Percentiles rank a stretch among this genome's conserved stretches.
Evolutionary conservation across 2,113 vertebrate genomes (phyloP).

Genomic region (Polypterus bichir): DNA sequence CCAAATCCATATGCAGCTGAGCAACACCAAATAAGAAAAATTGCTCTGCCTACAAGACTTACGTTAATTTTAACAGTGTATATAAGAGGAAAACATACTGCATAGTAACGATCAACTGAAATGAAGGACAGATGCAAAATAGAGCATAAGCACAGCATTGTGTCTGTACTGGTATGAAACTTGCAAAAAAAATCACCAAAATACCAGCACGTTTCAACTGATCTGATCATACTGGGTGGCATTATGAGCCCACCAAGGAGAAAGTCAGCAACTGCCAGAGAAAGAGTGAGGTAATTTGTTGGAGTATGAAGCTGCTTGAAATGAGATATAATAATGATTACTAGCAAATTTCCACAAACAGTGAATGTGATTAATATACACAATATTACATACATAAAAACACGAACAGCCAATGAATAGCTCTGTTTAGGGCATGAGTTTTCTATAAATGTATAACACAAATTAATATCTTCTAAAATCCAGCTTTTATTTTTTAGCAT

Average conservation of each 20-base stretch:
- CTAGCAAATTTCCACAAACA: neutral
- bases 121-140: slow-evolving; percentile 11
- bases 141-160: slow-evolving; percentile 5
- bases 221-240: slow-evolving; percentile 5
- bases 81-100: slow-evolving; percentile 6
- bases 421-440: too few species aligned
- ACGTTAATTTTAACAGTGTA: slow-evolving; percentile 2
- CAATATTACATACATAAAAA: slow-evolving; percentile 26
- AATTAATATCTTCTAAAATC: too few species aligned
- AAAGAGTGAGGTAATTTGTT: slow-evolving; percentile 6
- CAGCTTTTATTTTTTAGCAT: too few species aligned
- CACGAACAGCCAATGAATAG: neutral
- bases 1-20: slow-evolving; percentile 6
- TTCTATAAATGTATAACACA: too few species aligned
- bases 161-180: slow-evolving; percentile 8
- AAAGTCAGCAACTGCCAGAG: slow-evolving; percentile 4
- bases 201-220: slow-evolving; percentile 8
- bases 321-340: slow-evolving; percentile 9
- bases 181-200: slow-evolving; percentile 10
- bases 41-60: neutral
- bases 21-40: slow-evolving; percentile 1
- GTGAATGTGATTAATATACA: slow-evolving; percentile 29
- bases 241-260: slow-evolving; percentile 3
- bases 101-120: slow-evolving; percentile 4
- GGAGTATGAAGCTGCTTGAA: slow-evolving; percentile 13